These are phyloP conservation scores for Pyrrhosoma nymphula DNA, from an alignment of 2,888 invertebrate genomes.

Conservation along the genomic window DNA sequence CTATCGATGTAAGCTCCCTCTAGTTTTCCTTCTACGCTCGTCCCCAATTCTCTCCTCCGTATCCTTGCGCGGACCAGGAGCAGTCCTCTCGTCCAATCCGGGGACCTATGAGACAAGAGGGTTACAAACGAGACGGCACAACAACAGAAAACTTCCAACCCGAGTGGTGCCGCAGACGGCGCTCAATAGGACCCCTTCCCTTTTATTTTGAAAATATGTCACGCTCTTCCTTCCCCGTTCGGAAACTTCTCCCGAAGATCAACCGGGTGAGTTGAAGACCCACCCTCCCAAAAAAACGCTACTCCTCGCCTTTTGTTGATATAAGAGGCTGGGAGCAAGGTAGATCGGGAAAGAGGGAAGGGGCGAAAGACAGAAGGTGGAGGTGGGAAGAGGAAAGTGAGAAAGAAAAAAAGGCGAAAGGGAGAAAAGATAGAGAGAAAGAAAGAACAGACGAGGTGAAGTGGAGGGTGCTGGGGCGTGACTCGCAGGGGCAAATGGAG, in stretches of 20 bases:
- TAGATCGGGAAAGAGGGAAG: neutral
- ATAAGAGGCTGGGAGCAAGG: neutral
- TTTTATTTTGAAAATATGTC: constrained; percentile 15
- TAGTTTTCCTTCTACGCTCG: no score
- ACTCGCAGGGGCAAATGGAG: neutral
- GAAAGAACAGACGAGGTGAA: neutral
- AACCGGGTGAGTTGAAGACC: neutral
- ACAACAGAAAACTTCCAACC: neutral
- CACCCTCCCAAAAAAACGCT: neutral
- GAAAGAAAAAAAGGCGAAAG: neutral
- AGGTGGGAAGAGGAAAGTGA: neutral
- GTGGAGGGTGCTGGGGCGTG: neutral
- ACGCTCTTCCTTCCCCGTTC: neutral
- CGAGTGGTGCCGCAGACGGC: neutral
- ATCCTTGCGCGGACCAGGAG: neutral
- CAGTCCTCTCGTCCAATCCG: neutral
- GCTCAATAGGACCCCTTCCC: neutral
- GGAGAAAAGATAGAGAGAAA: neutral
- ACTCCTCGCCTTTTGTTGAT: neutral
- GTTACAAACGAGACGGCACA: neutral
- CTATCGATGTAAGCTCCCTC: no score
- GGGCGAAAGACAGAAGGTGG: neutral
- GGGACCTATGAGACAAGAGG: neutral
- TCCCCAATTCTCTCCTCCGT: neutral
- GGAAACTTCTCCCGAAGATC: neutral